Conservation (phyloP, 2,113 vertebrate genomes). For the Malurus melanocephalus region DNA sequence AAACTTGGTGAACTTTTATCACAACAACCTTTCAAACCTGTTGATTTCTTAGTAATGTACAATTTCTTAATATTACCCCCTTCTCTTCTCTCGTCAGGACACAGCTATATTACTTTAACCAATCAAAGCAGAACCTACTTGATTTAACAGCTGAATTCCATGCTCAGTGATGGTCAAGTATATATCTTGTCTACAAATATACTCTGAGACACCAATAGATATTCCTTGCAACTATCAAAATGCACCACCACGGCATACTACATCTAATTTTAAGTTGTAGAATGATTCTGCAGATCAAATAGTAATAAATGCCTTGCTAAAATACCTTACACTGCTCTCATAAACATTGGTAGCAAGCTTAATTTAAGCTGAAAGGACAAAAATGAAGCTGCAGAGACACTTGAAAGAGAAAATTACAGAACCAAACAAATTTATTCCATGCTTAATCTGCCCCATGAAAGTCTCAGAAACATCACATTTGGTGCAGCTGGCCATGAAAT, state of each 20-base stretch:
- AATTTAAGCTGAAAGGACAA: not conserved
- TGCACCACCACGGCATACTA: not conserved
- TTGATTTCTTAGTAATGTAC: not conserved
- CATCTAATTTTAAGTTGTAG: not conserved
- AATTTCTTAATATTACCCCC: not conserved
- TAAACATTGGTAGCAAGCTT: not conserved
- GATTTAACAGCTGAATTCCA: not conserved
- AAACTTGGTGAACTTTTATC: not conserved
- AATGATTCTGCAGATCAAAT: not conserved
- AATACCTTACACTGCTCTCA: not conserved
- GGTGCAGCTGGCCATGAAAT: not conserved
- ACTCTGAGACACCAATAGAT: not conserved
- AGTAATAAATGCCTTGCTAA: not conserved
- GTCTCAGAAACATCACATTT: not conserved
- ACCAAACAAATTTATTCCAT: not conserved
- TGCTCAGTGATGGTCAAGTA: not conserved
- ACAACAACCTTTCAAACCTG: not conserved
- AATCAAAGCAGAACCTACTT: not conserved
- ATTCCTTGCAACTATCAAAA: not conserved
- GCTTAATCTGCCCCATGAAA: not conserved
- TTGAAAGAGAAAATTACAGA: not conserved
- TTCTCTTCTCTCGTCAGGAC: not conserved
- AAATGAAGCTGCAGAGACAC: not conserved
- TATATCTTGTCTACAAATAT: not conserved
- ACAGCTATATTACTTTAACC: not conserved